These are phyloP conservation scores for Lycaon pictus DNA, from an alignment of 2,113 vertebrate species.

Conservation along the genomic window DNA sequence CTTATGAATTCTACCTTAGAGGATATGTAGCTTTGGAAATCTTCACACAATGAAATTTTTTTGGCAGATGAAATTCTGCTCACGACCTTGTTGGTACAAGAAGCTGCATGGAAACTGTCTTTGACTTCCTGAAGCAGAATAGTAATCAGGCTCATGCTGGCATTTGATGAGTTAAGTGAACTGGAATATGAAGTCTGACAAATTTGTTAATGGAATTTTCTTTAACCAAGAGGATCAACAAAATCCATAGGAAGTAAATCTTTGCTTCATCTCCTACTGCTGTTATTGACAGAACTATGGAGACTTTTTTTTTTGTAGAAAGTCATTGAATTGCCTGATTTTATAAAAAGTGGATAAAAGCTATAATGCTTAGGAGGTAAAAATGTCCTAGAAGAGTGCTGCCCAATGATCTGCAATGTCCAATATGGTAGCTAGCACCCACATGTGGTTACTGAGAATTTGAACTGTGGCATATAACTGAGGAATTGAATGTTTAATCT, in stretches of 20 bases:
- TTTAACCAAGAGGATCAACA: constrained; percentile 83
- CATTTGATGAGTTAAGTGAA: constrained; percentile 76
- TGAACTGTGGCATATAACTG: constrained; percentile 4
- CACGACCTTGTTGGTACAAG: constrained; percentile 13
- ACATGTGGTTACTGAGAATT: not conserved
- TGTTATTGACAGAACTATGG: constrained; percentile 81
- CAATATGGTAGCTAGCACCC: not conserved
- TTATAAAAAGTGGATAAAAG: constrained; percentile 60
- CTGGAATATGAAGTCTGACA: constrained; percentile 69
- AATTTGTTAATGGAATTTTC: constrained; percentile 80
- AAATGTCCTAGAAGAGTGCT: constrained; percentile 33
- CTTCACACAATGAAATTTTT: constrained; percentile 30
- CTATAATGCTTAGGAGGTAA: constrained; percentile 16
- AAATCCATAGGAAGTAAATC: constrained; percentile 82
- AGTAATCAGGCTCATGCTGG: constrained; percentile 62
- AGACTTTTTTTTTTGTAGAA: constrained; percentile 58
- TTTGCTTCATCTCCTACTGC: constrained; percentile 78
- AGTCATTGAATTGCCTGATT: constrained; percentile 46
- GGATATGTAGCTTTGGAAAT: not conserved
- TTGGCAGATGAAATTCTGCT: constrained; percentile 50
- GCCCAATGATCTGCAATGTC: constrained; percentile 6
- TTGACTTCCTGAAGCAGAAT: constrained; percentile 58
- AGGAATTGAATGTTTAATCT: constrained; percentile 40
- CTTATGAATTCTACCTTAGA: not conserved
- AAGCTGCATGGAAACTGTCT: constrained; percentile 14